Percentiles rank a stretch among this genome's conserved stretches.
phyloP scores from a whole-genome alignment of 1,140 invertebrate genomes.

The Megathymus violae region DNA sequence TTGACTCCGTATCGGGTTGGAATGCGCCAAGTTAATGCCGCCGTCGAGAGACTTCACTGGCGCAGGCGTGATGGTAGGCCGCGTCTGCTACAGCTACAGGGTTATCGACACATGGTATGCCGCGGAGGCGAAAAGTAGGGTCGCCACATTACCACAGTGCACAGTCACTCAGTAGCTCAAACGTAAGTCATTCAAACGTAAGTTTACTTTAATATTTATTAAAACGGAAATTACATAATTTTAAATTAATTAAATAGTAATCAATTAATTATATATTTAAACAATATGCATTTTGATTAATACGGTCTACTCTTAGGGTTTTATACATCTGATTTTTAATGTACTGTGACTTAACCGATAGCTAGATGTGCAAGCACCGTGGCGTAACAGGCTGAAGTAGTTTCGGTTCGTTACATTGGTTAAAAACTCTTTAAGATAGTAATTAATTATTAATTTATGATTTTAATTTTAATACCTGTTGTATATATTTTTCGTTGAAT shows the following conservation, averaged over 20 bases:
- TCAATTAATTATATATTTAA: not conserved
- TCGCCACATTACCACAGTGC: constrained; percentile 50
- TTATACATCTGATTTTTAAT: constrained; percentile 5
- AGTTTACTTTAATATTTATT: not conserved
- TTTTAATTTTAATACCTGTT: not conserved
- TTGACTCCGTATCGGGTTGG: constrained; percentile 56
- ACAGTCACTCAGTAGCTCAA: constrained; percentile 7
- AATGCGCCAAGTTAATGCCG: constrained; percentile 71
- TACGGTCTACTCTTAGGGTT: not conserved
- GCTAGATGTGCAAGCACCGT: constrained; percentile 64
- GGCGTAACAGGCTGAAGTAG: constrained; percentile 55
- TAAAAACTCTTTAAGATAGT: constrained; percentile 26
- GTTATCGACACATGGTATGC: constrained; percentile 75
- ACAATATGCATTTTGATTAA: not conserved
- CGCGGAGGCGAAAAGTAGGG: constrained; percentile 71
- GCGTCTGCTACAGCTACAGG: constrained; percentile 72
- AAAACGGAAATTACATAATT: not conserved
- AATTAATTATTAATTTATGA: constrained; percentile 11
- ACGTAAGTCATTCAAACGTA: not conserved
- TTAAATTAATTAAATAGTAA: not conserved
- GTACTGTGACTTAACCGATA: constrained; percentile 30
- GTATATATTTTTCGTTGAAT: not conserved
- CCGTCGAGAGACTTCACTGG: constrained; percentile 65
- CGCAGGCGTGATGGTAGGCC: constrained; percentile 75
- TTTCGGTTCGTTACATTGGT: constrained; percentile 68